Evolutionary conservation across 1,140 invertebrate species (phyloP).

Genomic region (Lethrus apterus): DNA sequence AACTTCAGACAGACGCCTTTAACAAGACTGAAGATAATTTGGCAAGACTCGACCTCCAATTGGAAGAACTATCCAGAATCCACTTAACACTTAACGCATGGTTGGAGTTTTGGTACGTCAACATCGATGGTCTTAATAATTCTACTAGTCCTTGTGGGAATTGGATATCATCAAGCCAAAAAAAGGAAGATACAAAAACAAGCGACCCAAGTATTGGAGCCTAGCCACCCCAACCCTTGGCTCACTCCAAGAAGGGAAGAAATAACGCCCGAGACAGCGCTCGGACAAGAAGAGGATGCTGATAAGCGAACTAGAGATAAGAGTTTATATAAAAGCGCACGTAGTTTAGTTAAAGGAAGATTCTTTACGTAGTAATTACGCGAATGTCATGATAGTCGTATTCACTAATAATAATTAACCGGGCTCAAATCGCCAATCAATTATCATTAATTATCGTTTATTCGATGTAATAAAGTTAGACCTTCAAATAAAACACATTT

Average conservation of each 20-base stretch:
- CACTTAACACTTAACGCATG: background rate
- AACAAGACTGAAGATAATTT: background rate
- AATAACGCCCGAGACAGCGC: background rate
- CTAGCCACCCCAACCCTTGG: background rate
- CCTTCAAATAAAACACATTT: too few species aligned
- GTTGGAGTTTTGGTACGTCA: background rate
- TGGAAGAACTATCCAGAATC: background rate
- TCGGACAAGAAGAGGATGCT: too few species aligned
- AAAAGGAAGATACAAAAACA: background rate
- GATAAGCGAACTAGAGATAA: too few species aligned
- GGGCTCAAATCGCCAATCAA: too few species aligned
- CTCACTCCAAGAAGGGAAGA: background rate
- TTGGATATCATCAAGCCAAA: background rate
- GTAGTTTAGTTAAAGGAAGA: too few species aligned
- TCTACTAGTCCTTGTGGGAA: background rate
- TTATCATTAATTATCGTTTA: too few species aligned
- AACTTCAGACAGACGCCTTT: background rate
- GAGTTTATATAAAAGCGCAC: too few species aligned
- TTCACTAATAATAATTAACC: too few species aligned
- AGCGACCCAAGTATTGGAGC: background rate
- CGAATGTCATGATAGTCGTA: too few species aligned
- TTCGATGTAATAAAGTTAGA: too few species aligned
- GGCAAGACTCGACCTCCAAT: background rate
- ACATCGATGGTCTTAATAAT: background rate
- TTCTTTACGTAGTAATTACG: too few species aligned